Conservation (phyloP, 2,888 invertebrate species). For the Xanthostigma xanthostigma region DNA sequence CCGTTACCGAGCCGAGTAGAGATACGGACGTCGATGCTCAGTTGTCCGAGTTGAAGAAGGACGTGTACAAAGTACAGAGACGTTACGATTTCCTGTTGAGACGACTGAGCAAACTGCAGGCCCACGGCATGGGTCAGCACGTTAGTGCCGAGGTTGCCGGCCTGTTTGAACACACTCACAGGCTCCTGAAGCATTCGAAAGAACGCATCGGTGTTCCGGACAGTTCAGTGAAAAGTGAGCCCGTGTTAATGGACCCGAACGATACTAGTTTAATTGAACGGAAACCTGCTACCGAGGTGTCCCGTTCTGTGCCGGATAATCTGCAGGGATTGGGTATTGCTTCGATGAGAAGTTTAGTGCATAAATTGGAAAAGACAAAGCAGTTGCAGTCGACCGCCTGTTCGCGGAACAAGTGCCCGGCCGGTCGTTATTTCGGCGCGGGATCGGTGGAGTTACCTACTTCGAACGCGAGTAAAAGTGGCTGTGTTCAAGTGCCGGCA, state of each 20-base stretch:
- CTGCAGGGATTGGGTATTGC: slow-evolving; percentile 31
- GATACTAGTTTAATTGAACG: not conserved
- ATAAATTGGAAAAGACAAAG: slow-evolving; percentile 34
- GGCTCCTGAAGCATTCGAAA: slow-evolving; percentile 25
- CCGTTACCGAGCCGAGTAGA: not conserved
- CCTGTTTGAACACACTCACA: slow-evolving; percentile 58
- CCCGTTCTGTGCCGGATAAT: slow-evolving; percentile 17
- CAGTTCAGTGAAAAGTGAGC: slow-evolving; percentile 21
- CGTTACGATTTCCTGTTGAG: slow-evolving; percentile 57
- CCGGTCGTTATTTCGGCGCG: slow-evolving; percentile 35
- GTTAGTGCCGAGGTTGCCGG: slow-evolving; percentile 64
- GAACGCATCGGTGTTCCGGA: slow-evolving; percentile 9
- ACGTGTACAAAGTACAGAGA: slow-evolving; percentile 48
- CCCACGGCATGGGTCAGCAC: slow-evolving; percentile 59
- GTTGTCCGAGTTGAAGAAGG: slow-evolving; percentile 32
- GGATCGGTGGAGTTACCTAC: slow-evolving; percentile 30
- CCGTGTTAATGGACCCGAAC: slow-evolving; percentile 29
- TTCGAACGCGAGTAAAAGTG: slow-evolving; percentile 15
- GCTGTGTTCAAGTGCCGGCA: slow-evolving; percentile 25
- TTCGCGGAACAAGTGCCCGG: slow-evolving; percentile 21
- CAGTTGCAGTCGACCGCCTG: slow-evolving; percentile 26
- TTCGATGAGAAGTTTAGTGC: slow-evolving; percentile 40
- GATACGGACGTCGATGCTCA: not conserved
- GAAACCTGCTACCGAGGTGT: not conserved
- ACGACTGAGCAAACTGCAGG: slow-evolving; percentile 61